Evolutionary conservation across 2,888 invertebrate species (phyloP).

Genomic region (Chrysolina haemoptera): DNA sequence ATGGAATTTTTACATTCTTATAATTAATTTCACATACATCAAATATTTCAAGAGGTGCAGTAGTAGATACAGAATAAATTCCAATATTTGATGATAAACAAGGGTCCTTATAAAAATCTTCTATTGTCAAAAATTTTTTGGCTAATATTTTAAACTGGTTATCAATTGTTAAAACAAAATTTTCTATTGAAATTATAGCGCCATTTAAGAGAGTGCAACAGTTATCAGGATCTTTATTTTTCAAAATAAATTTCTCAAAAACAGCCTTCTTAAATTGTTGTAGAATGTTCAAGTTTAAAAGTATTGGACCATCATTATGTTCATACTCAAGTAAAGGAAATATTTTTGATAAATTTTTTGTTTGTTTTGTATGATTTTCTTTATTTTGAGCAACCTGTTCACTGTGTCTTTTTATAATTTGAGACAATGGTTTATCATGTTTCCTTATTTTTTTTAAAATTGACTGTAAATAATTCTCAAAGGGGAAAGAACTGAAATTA

Average conservation of each 20-base stretch:
- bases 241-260: slow-evolving; percentile 12
- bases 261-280: too few species aligned
- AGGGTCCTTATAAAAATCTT: slow-evolving; percentile 18
- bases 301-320: too few species aligned
- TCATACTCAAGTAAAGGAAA: too few species aligned
- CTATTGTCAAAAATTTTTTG: slow-evolving; percentile 6
- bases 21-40: slow-evolving; percentile 12
- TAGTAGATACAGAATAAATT: not conserved
- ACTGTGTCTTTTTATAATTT: too few species aligned
- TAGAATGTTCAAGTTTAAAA: too few species aligned
- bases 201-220: slow-evolving; percentile 8
- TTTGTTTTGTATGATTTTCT: too few species aligned
- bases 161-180: slow-evolving; percentile 5
- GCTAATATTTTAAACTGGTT: slow-evolving; percentile 12
- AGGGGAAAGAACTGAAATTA: too few species aligned
- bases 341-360: too few species aligned
- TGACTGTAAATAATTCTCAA: too few species aligned
- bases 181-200: slow-evolving; percentile 11
- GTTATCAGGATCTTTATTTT: slow-evolving; percentile 5
- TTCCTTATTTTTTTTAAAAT: too few species aligned
- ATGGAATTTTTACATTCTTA: slow-evolving; percentile 16
- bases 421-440: too few species aligned
- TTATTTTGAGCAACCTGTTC: too few species aligned
- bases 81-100: not conserved
- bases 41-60: not conserved